These are phyloP conservation scores for Dryomyza anilis DNA, from an alignment of 2,888 invertebrate genomes.

Conservation along the genomic window DNA sequence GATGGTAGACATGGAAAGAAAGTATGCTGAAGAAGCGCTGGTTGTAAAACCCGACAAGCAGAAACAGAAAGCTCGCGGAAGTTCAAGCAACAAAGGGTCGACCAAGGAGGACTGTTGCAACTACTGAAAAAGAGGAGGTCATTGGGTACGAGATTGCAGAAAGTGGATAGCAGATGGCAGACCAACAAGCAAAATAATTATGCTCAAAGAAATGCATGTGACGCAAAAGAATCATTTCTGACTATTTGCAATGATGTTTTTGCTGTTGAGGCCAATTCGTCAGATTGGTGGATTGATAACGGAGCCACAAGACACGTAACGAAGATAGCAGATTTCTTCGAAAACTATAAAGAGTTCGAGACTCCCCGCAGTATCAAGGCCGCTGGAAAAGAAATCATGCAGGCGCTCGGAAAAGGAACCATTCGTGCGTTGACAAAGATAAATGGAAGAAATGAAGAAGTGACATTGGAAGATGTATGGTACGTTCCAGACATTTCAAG, in stretches of 20 bases:
- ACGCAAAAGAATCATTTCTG: background rate
- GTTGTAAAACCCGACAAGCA: background rate
- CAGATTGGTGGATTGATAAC: background rate
- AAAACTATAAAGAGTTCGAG: background rate
- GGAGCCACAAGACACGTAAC: background rate
- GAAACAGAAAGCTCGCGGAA: background rate
- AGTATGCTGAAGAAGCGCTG: too few species aligned
- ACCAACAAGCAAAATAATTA: background rate
- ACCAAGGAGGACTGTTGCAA: too few species aligned
- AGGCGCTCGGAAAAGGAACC: too few species aligned
- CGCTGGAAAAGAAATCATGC: constrained; percentile 24
- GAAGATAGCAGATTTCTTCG: too few species aligned
- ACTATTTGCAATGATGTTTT: background rate
- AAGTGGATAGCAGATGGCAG: background rate
- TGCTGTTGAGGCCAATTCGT: background rate
- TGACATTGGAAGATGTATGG: background rate
- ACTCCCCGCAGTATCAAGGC: background rate
- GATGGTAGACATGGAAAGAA: background rate
- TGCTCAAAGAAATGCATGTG: background rate
- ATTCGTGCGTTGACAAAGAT: constrained; percentile 8
- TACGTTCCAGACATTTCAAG: background rate
- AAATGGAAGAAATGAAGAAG: background rate
- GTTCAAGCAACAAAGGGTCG: too few species aligned
- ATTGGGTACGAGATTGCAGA: background rate
- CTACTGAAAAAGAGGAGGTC: too few species aligned